A percentile compares a stretch with the other conserved stretches of the same genome.
Conservation (phyloP, 2,888 invertebrate genomes). For the Drosophila vallismaia region DNA sequence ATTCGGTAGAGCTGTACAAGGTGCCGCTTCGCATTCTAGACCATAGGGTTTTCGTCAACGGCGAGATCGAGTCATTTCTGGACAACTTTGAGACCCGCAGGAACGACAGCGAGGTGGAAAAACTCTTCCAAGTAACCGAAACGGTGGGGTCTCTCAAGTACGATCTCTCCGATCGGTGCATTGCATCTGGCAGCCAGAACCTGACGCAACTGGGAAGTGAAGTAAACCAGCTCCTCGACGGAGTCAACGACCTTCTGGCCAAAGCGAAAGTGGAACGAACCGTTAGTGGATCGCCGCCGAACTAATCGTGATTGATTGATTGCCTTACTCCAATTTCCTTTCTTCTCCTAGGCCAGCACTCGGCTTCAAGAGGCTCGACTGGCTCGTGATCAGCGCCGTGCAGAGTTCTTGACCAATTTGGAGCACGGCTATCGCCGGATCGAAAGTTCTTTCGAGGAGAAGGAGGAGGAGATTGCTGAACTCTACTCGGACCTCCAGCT, state of each 20-base stretch:
- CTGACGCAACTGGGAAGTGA: constrained; percentile 56
- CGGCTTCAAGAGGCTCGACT: constrained; percentile 80
- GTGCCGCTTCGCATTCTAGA: constrained; percentile 94
- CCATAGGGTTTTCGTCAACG: constrained; percentile 93
- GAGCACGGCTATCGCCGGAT: constrained; percentile 90
- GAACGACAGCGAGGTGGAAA: constrained; percentile 91
- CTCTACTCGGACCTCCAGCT: constrained; percentile 90
- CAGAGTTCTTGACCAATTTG: constrained; percentile 91
- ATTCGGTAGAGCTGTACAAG: constrained; percentile 89
- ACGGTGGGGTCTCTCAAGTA: constrained; percentile 91
- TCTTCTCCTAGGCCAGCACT: constrained; percentile 50
- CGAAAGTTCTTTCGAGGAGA: constrained; percentile 90
- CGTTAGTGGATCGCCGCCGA: constrained; percentile 46
- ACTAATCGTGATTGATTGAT: background rate
- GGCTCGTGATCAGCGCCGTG: constrained; percentile 87
- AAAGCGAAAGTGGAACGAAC: constrained; percentile 55
- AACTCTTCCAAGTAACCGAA: constrained; percentile 90
- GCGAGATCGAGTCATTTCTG: constrained; percentile 92
- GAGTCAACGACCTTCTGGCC: constrained; percentile 57
- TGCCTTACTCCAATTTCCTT: background rate
- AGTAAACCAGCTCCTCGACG: constrained; percentile 58
- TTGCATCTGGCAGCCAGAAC: constrained; percentile 84
- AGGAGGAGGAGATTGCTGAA: constrained; percentile 90
- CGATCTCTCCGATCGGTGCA: constrained; percentile 88
- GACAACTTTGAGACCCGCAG: constrained; percentile 93